Evolutionary conservation across 2,797 vertebrate genomes (phyloP).

Genomic region (Benthosema pterotum): DNA sequence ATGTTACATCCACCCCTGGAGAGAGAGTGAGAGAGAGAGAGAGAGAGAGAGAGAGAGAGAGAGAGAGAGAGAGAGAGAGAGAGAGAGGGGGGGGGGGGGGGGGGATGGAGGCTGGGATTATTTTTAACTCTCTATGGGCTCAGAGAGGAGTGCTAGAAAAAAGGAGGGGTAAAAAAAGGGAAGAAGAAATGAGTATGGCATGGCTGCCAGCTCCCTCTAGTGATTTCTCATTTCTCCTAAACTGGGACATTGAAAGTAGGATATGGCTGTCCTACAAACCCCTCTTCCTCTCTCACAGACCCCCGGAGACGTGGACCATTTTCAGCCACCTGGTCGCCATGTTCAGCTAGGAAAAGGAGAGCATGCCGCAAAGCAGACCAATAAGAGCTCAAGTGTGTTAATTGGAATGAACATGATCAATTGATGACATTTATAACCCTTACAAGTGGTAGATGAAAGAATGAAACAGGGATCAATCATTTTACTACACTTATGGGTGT

Average conservation of each 20-base stretch:
- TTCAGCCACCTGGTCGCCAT: slow-evolving; percentile 80
- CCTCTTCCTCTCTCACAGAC: slow-evolving; percentile 42
- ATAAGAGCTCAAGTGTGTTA: too few species aligned
- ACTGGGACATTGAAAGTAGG: slow-evolving; percentile 85
- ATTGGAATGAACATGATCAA: slow-evolving; percentile 7
- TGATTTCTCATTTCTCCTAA: slow-evolving; percentile 83
- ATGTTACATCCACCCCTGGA: too few species aligned
- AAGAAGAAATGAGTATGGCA: slow-evolving; percentile 40
- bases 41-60: too few species aligned
- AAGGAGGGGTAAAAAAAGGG: too few species aligned
- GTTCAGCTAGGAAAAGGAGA: slow-evolving; percentile 30
- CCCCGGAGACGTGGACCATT: slow-evolving; percentile 82
- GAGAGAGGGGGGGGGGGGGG: too few species aligned
- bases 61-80: background rate
- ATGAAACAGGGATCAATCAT: slow-evolving; percentile 41
- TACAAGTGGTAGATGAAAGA: slow-evolving; percentile 25
- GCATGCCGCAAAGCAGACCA: slow-evolving; percentile 31
- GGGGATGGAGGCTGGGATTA: too few species aligned
- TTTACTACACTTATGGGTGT: slow-evolving; percentile 6
- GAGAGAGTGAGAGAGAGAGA: background rate
- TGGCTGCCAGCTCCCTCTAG: slow-evolving; percentile 76
- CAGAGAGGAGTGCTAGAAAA: too few species aligned
- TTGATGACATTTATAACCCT: slow-evolving; percentile 27
- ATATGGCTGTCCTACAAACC: slow-evolving; percentile 85
- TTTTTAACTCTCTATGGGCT: too few species aligned